These are phyloP conservation scores for Cecropterus lyciades DNA, from an alignment of 1,140 invertebrate species.

Conservation along the genomic window DNA sequence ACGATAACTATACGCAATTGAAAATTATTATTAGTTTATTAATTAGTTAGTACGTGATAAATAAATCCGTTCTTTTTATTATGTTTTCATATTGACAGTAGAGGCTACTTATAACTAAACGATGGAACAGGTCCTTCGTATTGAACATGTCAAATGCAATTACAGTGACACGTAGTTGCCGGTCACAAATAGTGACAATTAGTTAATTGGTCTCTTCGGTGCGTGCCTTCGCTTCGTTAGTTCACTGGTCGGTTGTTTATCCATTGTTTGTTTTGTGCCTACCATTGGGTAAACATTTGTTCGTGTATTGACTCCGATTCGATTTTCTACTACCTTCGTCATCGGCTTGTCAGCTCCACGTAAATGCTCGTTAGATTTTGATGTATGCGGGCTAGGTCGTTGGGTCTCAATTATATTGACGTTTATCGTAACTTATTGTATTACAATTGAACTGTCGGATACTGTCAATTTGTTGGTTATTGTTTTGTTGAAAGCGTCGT, in stretches of 20 bases:
- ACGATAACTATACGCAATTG: too few relatives aligned
- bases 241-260: conserved; percentile 34
- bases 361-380: conserved; percentile 19
- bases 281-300: conserved; percentile 35
- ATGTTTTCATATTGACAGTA: neutral
- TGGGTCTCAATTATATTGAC: conserved; percentile 25
- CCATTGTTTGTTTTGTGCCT: conserved; percentile 39
- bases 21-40: too few relatives aligned
- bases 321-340: conserved; percentile 37
- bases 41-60: too few relatives aligned
- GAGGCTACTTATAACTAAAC: too few relatives aligned
- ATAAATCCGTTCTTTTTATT: too few relatives aligned
- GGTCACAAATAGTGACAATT: conserved; percentile 49
- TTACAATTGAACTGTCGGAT: conserved; percentile 1
- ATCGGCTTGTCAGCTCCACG: conserved; percentile 27
- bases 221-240: conserved; percentile 45
- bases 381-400: conserved; percentile 18
- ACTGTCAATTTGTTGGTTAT: conserved; percentile 5
- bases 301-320: conserved; percentile 36
- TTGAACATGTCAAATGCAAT: conserved; percentile 29
- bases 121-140: conserved; percentile 5
- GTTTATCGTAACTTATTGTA: conserved; percentile 19
- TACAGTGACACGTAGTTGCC: conserved; percentile 31
- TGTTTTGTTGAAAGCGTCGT: neutral
- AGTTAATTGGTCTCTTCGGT: conserved; percentile 49